Evolutionary conservation across 2,888 invertebrate genomes (phyloP), one percentile per base, ranked within the genome.

Genomic region (Chloroclystis v-ata): DNA sequence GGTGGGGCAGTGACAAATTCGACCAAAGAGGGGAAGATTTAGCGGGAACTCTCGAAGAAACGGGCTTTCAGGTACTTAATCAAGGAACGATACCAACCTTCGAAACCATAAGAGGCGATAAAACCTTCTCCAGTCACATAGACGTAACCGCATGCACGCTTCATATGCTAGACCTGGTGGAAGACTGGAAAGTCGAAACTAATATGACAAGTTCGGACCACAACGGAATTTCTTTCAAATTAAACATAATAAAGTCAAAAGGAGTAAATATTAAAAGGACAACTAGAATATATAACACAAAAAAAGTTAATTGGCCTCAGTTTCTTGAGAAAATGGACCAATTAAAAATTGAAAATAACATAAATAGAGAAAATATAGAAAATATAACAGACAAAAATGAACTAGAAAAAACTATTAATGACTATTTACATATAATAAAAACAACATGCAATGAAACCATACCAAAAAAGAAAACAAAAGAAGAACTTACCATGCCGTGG

Each of bases 201-300:
- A n/a, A 11, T 13, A 10, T 37, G 11, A 37, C 37, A 16, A 60
- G 54, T 47, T 57, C 59, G 7, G 59, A 59, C 47, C 61, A 59
- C 41, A 59, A 59, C 28, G 48, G 41, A 0, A 60, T 68, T 0
- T n/a, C 16, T 0, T 64, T 65, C 9, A 40, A 48, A 4, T 28
- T 66, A 0, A 49, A 28, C 0, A 0, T 55, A 2, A 0, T n/a
- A 9, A 59, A 40, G 44, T 6, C 47, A 12, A 43, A 43, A 16
- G 52, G 49, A 4, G 9, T 28, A 26, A 7, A 12, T 7, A 42
- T 39, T 4, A 14, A 2, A 0, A 42, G 49, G 28, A 49, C 49
- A 1, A 49, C 49, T 1, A 45, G 49, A 12, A 11, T 35, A 0
- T 49, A 16, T 7, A 49, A 49, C n/a, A 38, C n/a, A 1, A 49